phyloP scores from a whole-genome alignment of 2,888 invertebrate genomes.

The Brassicogethes aeneus region DNA sequence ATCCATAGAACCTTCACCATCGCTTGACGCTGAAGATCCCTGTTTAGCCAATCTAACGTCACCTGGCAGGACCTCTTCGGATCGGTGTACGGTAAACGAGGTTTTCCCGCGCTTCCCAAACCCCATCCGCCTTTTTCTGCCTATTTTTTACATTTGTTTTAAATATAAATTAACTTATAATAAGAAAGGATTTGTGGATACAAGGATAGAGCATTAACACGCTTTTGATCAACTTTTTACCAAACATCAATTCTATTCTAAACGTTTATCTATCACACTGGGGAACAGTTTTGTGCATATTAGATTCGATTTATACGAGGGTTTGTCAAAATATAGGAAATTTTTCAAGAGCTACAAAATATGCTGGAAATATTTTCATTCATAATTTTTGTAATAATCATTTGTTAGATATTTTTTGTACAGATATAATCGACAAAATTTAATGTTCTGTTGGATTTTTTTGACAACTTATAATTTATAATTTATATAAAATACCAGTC shows the following conservation, averaged over 20 bases:
- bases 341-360: too few species aligned
- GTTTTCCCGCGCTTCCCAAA: constrained; percentile 93
- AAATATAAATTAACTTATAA: not conserved
- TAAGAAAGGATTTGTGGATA: not conserved
- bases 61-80: constrained; percentile 92
- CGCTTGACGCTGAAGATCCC: constrained; percentile 89
- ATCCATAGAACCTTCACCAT: constrained; percentile 76
- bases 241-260: constrained; percentile 20
- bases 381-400: too few species aligned
- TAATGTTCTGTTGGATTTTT: too few species aligned
- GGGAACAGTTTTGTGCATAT: too few species aligned
- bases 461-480: too few species aligned
- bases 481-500: too few species aligned
- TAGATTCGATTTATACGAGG: too few species aligned
- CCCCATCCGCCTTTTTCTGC: constrained; percentile 90
- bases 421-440: too few species aligned
- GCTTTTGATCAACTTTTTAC: not conserved
- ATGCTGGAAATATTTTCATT: too few species aligned
- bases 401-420: too few species aligned
- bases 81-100: constrained; percentile 95
- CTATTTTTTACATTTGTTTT: constrained; percentile 40
- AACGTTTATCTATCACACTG: constrained; percentile 17
- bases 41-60: constrained; percentile 65
- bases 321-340: too few species aligned
- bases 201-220: constrained; percentile 3